Conservation (phyloP, 2,113 vertebrate genomes). For the Rhegmatorhina hoffmannsi region DNA sequence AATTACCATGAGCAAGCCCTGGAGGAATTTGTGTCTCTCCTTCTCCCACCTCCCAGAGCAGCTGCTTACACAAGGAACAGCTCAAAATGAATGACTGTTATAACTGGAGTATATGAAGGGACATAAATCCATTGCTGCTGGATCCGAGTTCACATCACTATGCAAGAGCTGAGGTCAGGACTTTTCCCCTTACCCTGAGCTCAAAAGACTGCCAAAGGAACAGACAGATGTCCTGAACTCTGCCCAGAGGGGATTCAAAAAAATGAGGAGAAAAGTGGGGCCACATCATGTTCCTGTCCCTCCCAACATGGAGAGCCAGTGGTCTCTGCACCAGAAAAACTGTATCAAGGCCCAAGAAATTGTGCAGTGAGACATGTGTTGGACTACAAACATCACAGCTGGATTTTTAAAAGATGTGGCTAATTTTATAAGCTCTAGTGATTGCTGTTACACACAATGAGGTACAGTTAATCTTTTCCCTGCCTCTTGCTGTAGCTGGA, state of each 20-base stretch:
- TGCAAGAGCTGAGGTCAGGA: not conserved
- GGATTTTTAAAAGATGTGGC: conserved; percentile 19
- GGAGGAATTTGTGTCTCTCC: not conserved
- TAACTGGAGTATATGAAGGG: not conserved
- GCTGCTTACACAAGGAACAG: not conserved
- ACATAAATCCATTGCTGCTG: not conserved
- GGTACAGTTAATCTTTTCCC: not conserved
- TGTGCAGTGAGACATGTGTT: rapidly evolving
- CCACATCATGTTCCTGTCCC: not conserved
- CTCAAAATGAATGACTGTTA: not conserved
- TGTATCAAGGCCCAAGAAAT: not conserved
- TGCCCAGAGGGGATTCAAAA: not conserved
- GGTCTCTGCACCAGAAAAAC: not conserved
- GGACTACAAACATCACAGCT: not conserved
- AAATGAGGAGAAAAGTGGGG: not conserved
- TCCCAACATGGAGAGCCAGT: not conserved
- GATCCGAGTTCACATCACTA: not conserved
- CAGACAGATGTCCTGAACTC: not conserved
- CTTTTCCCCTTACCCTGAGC: not conserved
- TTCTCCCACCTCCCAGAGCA: not conserved
- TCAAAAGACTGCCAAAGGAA: not conserved
- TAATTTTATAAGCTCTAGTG: not conserved
- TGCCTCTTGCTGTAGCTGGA: not conserved
- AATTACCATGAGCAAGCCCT: not conserved
- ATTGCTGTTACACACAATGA: conserved; percentile 14